Evolutionary conservation across 2,113 vertebrate species (phyloP).

Genomic region (Channa maculata): DNA sequence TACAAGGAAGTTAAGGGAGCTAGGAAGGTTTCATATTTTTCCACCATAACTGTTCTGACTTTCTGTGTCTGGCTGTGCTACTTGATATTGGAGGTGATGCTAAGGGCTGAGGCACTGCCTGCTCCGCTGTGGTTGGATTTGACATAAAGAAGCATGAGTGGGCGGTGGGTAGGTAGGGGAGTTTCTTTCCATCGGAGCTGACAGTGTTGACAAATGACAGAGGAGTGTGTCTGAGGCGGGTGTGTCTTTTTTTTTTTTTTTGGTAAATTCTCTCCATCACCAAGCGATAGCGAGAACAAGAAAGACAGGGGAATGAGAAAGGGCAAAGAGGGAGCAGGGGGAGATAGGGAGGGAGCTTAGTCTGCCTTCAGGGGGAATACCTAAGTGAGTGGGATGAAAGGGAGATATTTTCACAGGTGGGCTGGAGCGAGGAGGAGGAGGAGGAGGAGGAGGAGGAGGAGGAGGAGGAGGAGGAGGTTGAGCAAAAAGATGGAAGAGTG

Average conservation of each 20-base stretch:
- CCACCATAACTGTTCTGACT: neutral
- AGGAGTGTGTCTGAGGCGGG: constrained; percentile 42
- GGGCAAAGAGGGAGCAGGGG: constrained; percentile 25
- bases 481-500: neutral
- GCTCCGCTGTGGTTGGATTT: constrained; percentile 35
- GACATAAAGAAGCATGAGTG: constrained; percentile 44
- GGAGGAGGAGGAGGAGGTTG: neutral
- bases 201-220: constrained; percentile 72
- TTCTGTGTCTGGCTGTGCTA: constrained; percentile 4
- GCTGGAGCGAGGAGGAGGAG: constrained; percentile 31
- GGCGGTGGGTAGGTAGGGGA: constrained; percentile 21
- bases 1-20: neutral
- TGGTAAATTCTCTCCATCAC: constrained; percentile 16
- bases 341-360: constrained; percentile 52
- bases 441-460: neutral
- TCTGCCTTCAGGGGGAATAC: constrained; percentile 61
- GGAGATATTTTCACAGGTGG: constrained; percentile 49
- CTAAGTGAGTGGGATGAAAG: constrained; percentile 46
- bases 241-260: constrained; percentile 42
- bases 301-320: constrained; percentile 39
- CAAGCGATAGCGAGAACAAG: constrained; percentile 49
- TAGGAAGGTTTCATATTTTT: neutral
- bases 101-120: constrained; percentile 8
- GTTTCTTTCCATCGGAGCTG: constrained; percentile 58
- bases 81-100: constrained; percentile 39